phyloP scores from a whole-genome alignment of 92 coral and sea anemone species.

The Zoanthus sansibaricus region DNA sequence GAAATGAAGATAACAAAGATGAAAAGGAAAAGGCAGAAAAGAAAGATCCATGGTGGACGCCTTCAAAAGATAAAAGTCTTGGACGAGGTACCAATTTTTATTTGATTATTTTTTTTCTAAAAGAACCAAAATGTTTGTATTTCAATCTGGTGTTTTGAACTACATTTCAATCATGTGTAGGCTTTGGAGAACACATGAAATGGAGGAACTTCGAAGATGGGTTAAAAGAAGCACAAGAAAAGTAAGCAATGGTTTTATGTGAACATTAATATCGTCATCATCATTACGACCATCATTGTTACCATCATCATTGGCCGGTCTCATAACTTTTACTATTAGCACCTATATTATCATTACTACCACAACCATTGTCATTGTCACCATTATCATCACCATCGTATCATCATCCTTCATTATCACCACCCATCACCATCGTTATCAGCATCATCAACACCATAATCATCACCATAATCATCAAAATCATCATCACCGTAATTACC shows the following conservation, averaged over 20 bases:
- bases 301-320: no score
- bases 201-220: conserved; percentile 81
- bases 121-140: not conserved
- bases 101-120: not conserved
- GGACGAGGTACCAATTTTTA: conserved; percentile 15
- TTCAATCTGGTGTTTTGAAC: not conserved
- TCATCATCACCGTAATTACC: no score
- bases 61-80: conserved; percentile 42
- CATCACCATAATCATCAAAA: no score
- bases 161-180: conserved; percentile 26
- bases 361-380: no score
- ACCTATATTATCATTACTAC: no score
- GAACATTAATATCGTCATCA: no score
- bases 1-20: conserved; percentile 50
- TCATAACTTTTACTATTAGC: no score
- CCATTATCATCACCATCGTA: no score
- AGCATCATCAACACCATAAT: no score
- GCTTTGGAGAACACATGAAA: conserved; percentile 81
- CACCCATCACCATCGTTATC: no score
- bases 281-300: no score
- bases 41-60: conserved; percentile 88
- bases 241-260: conserved; percentile 47
- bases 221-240: conserved; percentile 72
- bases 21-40: conserved; percentile 43
- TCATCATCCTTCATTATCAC: no score